Evolutionary conservation across 2,797 vertebrate genomes (phyloP).

Genomic region (Loris lydekkerianus): DNA sequence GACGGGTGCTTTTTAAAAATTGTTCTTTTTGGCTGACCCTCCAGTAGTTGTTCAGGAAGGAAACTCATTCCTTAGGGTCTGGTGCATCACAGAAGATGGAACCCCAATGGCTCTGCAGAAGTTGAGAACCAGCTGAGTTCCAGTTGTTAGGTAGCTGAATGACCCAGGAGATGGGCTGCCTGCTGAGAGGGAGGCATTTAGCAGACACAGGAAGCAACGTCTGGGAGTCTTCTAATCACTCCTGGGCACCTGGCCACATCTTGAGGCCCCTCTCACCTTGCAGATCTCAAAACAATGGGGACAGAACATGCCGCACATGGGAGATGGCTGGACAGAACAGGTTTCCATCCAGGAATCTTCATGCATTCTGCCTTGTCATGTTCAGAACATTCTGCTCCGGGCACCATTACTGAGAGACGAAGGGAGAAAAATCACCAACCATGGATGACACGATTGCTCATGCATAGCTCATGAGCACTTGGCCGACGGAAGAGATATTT

Average conservation of each 20-base stretch:
- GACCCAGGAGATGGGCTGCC: background rate
- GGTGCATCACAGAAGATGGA: background rate
- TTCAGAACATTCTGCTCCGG: conserved; percentile 59
- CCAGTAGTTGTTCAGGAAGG: background rate
- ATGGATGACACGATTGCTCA: rapidly evolving
- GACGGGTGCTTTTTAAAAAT: background rate
- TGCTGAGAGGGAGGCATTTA: background rate
- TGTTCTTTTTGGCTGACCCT: background rate
- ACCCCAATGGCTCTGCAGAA: background rate
- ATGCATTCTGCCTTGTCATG: background rate
- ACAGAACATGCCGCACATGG: background rate
- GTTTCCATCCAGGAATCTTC: background rate
- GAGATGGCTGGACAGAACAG: background rate
- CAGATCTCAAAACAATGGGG: background rate
- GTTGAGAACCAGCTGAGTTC: too few species aligned
- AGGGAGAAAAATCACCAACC: background rate
- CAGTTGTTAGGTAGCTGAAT: too few species aligned
- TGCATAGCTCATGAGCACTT: background rate
- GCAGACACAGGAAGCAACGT: background rate
- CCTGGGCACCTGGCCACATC: background rate
- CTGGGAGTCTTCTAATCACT: background rate
- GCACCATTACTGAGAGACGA: background rate
- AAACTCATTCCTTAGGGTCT: background rate
- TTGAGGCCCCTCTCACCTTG: rapidly evolving
- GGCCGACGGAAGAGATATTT: background rate